A percentile compares a stretch with the other conserved stretches of the same genome.
These are phyloP conservation scores for Conchocele bisecta DNA, from an alignment of 2,888 invertebrate species.

Conservation along the genomic window DNA sequence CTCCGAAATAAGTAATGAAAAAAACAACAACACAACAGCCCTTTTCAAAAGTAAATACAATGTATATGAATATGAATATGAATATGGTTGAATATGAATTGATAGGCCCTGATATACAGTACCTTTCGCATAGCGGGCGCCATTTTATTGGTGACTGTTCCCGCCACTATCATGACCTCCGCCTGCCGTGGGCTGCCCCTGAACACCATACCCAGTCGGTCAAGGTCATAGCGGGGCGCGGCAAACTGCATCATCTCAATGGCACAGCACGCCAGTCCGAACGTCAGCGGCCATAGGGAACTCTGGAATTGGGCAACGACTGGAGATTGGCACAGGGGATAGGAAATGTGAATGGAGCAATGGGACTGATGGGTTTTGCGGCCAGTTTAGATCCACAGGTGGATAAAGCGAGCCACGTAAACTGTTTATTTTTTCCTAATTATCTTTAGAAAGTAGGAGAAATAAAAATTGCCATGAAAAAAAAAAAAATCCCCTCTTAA, in stretches of 20 bases:
- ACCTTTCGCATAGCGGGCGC: constrained; percentile 97
- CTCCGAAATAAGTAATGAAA: neutral
- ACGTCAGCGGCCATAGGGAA: constrained; percentile 99
- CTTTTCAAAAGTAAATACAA: neutral
- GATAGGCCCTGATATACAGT: neutral
- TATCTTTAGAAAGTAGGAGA: too few relatives aligned
- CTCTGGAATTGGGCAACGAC: too few relatives aligned
- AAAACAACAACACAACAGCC: neutral
- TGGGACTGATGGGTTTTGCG: too few relatives aligned
- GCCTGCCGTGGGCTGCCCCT: constrained; percentile 98
- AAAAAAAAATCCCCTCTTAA: too few relatives aligned
- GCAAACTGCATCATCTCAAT: constrained; percentile 99
- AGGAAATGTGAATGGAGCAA: too few relatives aligned
- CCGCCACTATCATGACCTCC: constrained; percentile 99
- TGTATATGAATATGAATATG: neutral
- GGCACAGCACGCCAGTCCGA: constrained; percentile 99
- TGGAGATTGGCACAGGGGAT: too few relatives aligned
- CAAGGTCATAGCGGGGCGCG: constrained; percentile 99
- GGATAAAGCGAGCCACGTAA: too few relatives aligned
- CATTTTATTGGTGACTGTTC: constrained; percentile 99
- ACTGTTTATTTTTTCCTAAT: too few relatives aligned
- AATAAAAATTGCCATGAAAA: too few relatives aligned
- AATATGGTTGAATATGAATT: neutral
- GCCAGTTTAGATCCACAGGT: too few relatives aligned
- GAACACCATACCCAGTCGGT: constrained; percentile 98